phyloP scores from a whole-genome alignment of 2,113 vertebrate genomes.

The Myocastor coypus region DNA sequence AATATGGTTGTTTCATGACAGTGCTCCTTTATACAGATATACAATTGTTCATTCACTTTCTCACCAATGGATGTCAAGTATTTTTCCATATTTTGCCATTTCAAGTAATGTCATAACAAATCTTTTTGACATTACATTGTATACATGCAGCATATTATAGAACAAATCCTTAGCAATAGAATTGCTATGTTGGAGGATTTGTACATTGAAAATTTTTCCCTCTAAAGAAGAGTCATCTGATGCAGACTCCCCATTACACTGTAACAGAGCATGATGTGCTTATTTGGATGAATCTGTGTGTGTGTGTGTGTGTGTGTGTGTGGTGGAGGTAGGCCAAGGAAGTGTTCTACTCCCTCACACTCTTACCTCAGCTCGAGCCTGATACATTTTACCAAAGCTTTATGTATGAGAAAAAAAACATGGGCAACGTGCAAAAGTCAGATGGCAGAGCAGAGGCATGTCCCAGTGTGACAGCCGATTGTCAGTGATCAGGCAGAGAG shows the following conservation, averaged over 20 bases:
- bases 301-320: background rate
- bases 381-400: slow-evolving; percentile 21
- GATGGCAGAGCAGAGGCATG: background rate
- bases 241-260: background rate
- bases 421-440: background rate
- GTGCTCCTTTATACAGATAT: background rate
- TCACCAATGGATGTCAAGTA: background rate
- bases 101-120: background rate
- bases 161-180: slow-evolving; percentile 40
- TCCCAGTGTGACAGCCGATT: background rate
- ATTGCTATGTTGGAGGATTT: slow-evolving; percentile 47
- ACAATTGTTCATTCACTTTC: background rate
- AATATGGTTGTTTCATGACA: background rate
- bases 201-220: background rate
- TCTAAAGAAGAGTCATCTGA: background rate
- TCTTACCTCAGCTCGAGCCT: background rate
- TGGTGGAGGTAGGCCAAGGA: background rate
- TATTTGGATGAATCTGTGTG: background rate
- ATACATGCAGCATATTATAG: background rate
- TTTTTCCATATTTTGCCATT: slow-evolving; percentile 51
- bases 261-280: background rate
- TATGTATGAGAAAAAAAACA: background rate
- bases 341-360: background rate
- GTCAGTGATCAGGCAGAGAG: background rate
- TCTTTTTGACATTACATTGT: background rate